Percentiles rank a stretch among this genome's conserved stretches.
Evolutionary conservation across 2,888 invertebrate genomes (phyloP).

Genomic region (Torymus auratus): DNA sequence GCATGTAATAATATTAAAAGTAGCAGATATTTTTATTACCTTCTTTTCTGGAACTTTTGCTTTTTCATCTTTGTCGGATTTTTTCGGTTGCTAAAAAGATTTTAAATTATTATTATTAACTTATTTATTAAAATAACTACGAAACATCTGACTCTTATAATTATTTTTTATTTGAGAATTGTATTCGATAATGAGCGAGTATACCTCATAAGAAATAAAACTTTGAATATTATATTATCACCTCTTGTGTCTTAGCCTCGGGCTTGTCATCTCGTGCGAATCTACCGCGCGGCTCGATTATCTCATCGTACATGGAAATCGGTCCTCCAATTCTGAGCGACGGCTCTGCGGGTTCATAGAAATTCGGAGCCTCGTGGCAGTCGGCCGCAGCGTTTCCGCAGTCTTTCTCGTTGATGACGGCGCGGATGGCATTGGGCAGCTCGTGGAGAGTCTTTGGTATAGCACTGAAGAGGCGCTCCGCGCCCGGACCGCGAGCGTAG

Average conservation of each 20-base stretch:
- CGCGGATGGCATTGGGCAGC: constrained; percentile 18
- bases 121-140: too few species aligned
- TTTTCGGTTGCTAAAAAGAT: too few species aligned
- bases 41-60: too few species aligned
- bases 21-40: too few species aligned
- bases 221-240: not conserved
- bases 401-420: not conserved
- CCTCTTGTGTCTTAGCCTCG: not conserved
- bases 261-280: not conserved
- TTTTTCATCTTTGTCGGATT: too few species aligned
- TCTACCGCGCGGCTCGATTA: not conserved
- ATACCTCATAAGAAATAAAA: too few species aligned
- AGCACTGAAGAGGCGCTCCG: constrained; percentile 57
- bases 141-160: too few species aligned
- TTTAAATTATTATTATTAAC: too few species aligned
- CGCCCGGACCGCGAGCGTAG: constrained; percentile 66
- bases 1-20: too few species aligned
- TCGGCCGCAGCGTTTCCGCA: not conserved
- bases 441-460: not conserved
- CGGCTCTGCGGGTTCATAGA: not conserved
- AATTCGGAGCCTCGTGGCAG: not conserved
- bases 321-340: not conserved
- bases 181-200: too few species aligned
- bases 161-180: too few species aligned
- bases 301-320: not conserved